Evolutionary conservation across 2,797 vertebrate species (phyloP).

Genomic region (Vultur gryphus): DNA sequence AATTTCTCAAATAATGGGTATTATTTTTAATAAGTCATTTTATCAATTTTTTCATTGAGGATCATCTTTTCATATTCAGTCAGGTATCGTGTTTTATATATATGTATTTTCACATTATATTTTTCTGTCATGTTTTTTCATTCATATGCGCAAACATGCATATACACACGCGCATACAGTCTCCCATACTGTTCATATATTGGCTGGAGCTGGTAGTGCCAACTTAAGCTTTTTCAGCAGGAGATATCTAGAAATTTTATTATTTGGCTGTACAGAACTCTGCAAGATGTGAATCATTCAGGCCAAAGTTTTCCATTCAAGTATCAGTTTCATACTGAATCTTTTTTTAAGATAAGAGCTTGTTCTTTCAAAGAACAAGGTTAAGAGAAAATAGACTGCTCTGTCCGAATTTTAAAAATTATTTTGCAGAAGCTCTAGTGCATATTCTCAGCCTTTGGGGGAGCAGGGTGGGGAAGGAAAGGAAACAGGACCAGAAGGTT

Average conservation of each 20-base stretch:
- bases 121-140: not conserved
- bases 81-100: not conserved
- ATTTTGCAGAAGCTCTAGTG: not conserved
- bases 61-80: not conserved
- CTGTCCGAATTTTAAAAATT: not conserved
- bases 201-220: not conserved
- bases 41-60: not conserved
- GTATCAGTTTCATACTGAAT: not conserved
- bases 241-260: not conserved
- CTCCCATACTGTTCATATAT: not conserved
- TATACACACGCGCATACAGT: rapidly evolving
- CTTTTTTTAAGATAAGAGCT: not conserved
- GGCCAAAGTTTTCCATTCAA: not conserved
- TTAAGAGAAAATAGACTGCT: not conserved
- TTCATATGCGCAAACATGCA: not conserved
- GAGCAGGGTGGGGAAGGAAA: not conserved
- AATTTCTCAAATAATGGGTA: not conserved
- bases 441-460: not conserved
- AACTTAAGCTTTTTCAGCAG: not conserved
- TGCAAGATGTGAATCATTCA: not conserved
- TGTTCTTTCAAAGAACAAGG: not conserved
- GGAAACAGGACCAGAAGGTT: not conserved
- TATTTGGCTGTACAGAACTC: not conserved
- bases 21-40: not conserved
- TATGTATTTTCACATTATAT: not conserved